phyloP scores from a whole-genome alignment of 2,888 invertebrate genomes.

The Spatulosminthurus flaviceps region DNA sequence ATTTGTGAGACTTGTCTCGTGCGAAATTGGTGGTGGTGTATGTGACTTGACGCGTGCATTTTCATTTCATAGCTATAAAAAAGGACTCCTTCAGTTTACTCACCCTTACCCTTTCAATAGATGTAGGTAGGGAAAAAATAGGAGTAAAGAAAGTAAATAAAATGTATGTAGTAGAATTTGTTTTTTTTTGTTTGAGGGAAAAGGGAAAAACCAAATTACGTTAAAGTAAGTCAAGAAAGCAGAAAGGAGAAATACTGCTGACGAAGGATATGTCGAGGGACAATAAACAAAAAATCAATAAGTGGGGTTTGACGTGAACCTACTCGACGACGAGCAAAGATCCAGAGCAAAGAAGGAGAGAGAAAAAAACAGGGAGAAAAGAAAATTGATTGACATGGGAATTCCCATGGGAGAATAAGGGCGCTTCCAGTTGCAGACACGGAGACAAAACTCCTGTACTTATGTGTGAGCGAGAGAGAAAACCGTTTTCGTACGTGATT shows the following conservation, averaged over 20 bases:
- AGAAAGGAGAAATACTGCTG: background rate
- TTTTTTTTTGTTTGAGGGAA: background rate
- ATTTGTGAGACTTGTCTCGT: too few species aligned
- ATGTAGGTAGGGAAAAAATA: too few species aligned
- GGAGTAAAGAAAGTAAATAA: too few species aligned
- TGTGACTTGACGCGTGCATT: too few species aligned
- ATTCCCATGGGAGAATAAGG: slow-evolving; percentile 36
- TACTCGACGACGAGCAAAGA: background rate
- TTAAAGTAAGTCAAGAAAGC: slow-evolving; percentile 1
- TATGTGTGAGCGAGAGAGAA: slow-evolving; percentile 19
- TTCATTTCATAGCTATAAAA: too few species aligned
- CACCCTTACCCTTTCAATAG: too few species aligned
- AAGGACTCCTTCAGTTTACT: too few species aligned
- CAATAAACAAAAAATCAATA: slow-evolving; percentile 45
- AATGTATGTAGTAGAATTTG: too few species aligned
- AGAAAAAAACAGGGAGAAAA: slow-evolving; percentile 20
- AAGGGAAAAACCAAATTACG: background rate
- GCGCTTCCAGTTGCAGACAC: background rate
- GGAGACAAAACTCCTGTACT: background rate
- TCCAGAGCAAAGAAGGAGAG: background rate
- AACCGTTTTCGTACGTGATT: slow-evolving; percentile 49
- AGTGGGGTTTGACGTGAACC: slow-evolving; percentile 32
- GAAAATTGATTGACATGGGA: slow-evolving; percentile 45
- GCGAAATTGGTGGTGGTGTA: too few species aligned
- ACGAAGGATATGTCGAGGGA: background rate